phyloP scores from a whole-genome alignment of 2,797 vertebrate genomes.

The Erethizon dorsatum region DNA sequence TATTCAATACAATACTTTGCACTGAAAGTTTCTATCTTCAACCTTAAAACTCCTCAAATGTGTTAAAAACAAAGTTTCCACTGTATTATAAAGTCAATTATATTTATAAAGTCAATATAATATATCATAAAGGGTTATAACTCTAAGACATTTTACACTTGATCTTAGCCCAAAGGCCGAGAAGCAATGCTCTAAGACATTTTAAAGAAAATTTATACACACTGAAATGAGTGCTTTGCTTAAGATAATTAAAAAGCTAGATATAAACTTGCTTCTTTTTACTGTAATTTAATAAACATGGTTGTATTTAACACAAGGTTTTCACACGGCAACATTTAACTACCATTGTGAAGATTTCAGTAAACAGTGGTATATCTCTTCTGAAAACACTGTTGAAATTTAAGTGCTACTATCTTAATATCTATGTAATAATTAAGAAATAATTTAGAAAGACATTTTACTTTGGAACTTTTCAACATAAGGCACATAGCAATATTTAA shows the following conservation, averaged over 20 bases:
- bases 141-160: slow-evolving; percentile 70
- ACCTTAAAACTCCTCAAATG: slow-evolving; percentile 86
- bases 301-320: slow-evolving; percentile 69
- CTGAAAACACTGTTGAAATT: slow-evolving; percentile 60
- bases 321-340: neutral
- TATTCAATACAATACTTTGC: slow-evolving; percentile 86
- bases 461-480: slow-evolving; percentile 87
- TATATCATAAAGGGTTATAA: slow-evolving; percentile 51
- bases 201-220: slow-evolving; percentile 69
- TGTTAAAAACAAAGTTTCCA: slow-evolving; percentile 80
- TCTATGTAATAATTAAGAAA: slow-evolving; percentile 68
- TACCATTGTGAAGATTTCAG: neutral
- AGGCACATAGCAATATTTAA: slow-evolving; percentile 90
- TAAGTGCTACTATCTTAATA: slow-evolving; percentile 74
- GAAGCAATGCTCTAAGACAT: slow-evolving; percentile 64
- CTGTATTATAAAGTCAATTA: slow-evolving; percentile 82
- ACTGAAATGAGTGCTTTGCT: slow-evolving; percentile 74
- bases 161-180: neutral
- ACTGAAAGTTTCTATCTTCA: slow-evolving; percentile 86
- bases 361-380: neutral
- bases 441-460: slow-evolving; percentile 69
- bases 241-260: slow-evolving; percentile 64
- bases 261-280: slow-evolving; percentile 65
- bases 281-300: slow-evolving; percentile 80
- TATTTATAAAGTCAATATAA: slow-evolving; percentile 82